These are phyloP conservation scores for Caradrina clavipalpis DNA, from an alignment of 2,888 invertebrate genomes.

Conservation along the genomic window DNA sequence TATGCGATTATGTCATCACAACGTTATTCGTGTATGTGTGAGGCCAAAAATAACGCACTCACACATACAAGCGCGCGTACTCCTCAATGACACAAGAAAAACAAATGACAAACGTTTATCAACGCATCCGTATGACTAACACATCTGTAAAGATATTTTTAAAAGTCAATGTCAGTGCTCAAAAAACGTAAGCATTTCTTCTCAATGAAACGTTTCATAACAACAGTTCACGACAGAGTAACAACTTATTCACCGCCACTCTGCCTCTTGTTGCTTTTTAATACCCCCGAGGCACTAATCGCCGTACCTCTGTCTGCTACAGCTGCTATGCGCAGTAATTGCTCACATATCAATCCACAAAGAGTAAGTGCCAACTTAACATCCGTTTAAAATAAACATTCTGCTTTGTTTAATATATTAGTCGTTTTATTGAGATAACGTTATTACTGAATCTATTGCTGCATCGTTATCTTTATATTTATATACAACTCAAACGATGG, in stretches of 20 bases:
- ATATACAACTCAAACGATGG: conserved; percentile 52
- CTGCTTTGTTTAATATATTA: conserved; percentile 51
- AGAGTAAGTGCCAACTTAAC: conserved; percentile 67
- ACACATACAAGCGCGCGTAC: conserved; percentile 30
- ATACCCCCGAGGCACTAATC: conserved; percentile 77
- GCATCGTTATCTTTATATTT: conserved; percentile 56
- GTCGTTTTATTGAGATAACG: conserved; percentile 42
- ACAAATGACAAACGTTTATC: conserved; percentile 57
- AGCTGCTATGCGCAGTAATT: conserved; percentile 75
- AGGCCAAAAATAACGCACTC: conserved; percentile 49
- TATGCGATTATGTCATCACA: conserved; percentile 52
- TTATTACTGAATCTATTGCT: conserved; percentile 57
- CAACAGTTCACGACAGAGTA: conserved; percentile 69
- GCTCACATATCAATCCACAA: conserved; percentile 77
- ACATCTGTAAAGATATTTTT: conserved; percentile 46
- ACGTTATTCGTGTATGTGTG: conserved; percentile 42
- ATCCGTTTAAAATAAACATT: conserved; percentile 65
- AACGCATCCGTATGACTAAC: conserved; percentile 50
- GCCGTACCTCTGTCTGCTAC: conserved; percentile 64
- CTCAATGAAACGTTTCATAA: conserved; percentile 66
- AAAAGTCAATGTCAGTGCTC: conserved; percentile 53
- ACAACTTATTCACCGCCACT: conserved; percentile 72
- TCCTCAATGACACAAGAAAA: conserved; percentile 52
- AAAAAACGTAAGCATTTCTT: conserved; percentile 53
- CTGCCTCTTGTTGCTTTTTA: conserved; percentile 69